Evolutionary conservation across 2,113 vertebrate genomes (phyloP).

Genomic region (Ornithorhynchus anatinus): DNA sequence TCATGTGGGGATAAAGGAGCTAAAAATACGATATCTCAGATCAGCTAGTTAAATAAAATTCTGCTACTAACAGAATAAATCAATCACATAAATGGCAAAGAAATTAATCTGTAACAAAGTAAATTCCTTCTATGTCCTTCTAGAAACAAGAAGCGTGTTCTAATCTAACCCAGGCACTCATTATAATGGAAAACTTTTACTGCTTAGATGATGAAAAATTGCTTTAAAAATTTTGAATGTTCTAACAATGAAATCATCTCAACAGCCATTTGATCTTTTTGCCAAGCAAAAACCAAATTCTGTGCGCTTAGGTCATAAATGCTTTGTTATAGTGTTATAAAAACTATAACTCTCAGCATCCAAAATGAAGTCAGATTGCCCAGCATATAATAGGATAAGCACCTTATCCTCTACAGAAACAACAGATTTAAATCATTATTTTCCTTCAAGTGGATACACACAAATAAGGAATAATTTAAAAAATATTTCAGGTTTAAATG

Average conservation of each 20-base stretch:
- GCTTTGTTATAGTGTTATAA: no score
- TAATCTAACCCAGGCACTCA: no score
- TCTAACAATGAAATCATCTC: neutral
- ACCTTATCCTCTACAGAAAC: neutral
- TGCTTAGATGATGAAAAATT: neutral
- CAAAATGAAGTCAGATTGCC: neutral
- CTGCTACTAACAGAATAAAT: neutral
- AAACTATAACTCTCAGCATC: neutral
- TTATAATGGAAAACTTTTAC: neutral
- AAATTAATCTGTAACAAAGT: no score
- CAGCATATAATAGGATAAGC: conserved; percentile 1
- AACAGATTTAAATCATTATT: neutral
- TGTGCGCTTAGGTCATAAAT: neutral
- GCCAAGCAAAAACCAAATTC: neutral
- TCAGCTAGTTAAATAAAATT: neutral
- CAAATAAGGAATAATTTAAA: conserved; percentile 12
- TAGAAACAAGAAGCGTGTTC: no score
- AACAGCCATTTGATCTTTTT: neutral
- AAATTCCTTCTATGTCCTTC: rapidly evolving
- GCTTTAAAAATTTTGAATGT: neutral
- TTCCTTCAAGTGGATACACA: conserved; percentile 6
- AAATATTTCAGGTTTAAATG: neutral
- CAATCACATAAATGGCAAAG: neutral
- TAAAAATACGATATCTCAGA: neutral
- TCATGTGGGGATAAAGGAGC: neutral